Base-by-base conservation (phyloP, 2,888 invertebrate genomes). In the Tetramorium bicarinatum region DNA sequence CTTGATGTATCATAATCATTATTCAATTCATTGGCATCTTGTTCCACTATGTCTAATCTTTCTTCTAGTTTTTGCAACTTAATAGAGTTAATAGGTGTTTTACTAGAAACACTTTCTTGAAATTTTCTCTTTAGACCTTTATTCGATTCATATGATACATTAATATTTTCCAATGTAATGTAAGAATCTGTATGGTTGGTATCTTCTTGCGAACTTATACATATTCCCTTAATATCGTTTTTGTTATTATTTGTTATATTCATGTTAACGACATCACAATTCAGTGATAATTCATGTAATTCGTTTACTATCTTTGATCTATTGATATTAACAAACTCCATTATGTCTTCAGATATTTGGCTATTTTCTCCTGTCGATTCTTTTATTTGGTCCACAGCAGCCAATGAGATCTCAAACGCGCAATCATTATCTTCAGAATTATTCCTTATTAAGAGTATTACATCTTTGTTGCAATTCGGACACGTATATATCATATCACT, bases 401-500 rank as follows among this genome's bases (percentile, higher is more conserved):
- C 85, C 76, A 90, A 66, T 41, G 89, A 86, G 34, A 90, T 89
- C 84, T 90, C 87, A 66, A 89, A 85, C 52, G 49, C 77, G 67
- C 86, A 85, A 82, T 89, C 88, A 75, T 84, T 82, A 75, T 69
- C 86, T 44, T 83, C 82, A 3, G 84, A 41, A 87, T 85, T 86
- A 52, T n/a, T 89, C 3, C 75, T 86, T 85, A 90, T 75, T 59
- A 90, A 71, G 44, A 91, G 90, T 76, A 88, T 88, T 86, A 91
- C 82, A 84, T 83, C 86, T 74, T 87, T 71, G 52, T 91, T 89
- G 69, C 91, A 91, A 74, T 91, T 91, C 18, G 91, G 91, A 71
- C 91, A 91, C 15, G 84, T 71, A 29, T 88, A 89, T 13, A 90
- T 79, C 71, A 88, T 84, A 11, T 90, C 89, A 13, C 15, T 85